phyloP scores from a whole-genome alignment of 2,113 vertebrate genomes.

The Eclectus roratus region DNA sequence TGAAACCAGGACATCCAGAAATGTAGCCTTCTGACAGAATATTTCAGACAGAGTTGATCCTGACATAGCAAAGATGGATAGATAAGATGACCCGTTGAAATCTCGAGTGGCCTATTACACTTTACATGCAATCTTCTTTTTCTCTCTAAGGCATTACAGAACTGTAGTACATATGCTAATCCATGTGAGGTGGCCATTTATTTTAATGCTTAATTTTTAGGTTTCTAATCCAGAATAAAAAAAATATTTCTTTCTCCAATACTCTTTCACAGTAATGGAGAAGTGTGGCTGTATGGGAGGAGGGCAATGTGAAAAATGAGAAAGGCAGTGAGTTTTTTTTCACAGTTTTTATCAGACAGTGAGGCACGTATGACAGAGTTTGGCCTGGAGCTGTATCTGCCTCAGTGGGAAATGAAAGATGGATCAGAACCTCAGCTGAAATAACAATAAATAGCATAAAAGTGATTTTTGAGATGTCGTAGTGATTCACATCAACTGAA shows the following conservation, averaged over 20 bases:
- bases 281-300: neutral
- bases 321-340: neutral
- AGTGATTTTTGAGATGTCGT: neutral
- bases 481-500: neutral
- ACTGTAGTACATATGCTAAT: neutral
- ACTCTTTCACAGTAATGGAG: neutral
- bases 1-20: neutral
- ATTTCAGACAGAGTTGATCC: neutral
- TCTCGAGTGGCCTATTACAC: neutral
- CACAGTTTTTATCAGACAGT: neutral
- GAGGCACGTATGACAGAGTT: neutral
- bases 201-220: neutral
- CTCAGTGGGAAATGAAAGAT: neutral
- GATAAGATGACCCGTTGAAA: neutral
- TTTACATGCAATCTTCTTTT: neutral
- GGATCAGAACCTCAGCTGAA: neutral
- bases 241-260: neutral
- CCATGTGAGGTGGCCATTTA: neutral
- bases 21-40: neutral
- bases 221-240: neutral
- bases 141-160: neutral
- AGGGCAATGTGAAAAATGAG: neutral
- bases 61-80: neutral
- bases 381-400: neutral
- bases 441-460: neutral